Percentiles rank a stretch among this genome's conserved stretches.
These are phyloP conservation scores for Microctenopoma stevenorrisi DNA, from an alignment of 2,797 vertebrate genomes.

Conservation along the genomic window DNA sequence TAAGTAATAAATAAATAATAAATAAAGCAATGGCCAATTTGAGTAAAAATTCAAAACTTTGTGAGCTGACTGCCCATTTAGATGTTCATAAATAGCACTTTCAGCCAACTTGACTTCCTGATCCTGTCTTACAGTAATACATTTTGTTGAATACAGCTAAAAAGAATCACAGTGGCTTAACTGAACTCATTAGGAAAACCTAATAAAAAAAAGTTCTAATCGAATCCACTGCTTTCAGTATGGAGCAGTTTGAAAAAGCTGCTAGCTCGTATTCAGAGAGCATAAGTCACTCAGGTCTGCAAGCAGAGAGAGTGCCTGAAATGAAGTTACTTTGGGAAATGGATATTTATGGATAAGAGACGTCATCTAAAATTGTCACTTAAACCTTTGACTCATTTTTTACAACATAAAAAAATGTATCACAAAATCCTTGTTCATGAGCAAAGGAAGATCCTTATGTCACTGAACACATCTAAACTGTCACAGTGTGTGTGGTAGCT, in stretches of 20 bases:
- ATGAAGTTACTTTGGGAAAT: slow-evolving; percentile 78
- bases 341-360: slow-evolving; percentile 62
- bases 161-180: slow-evolving; percentile 70
- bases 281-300: slow-evolving; percentile 54
- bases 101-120: slow-evolving; percentile 62
- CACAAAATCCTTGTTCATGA: no score
- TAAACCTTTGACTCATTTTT: neutral
- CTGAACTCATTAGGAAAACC: slow-evolving; percentile 80
- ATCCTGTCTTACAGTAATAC: slow-evolving; percentile 59
- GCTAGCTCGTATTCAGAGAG: slow-evolving; percentile 74
- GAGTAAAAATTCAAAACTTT: neutral
- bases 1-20: neutral
- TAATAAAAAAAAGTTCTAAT: slow-evolving; percentile 82
- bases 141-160: slow-evolving; percentile 72
- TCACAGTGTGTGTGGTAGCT: no score
- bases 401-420: no score
- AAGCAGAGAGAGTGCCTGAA: slow-evolving; percentile 72
- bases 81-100: slow-evolving; percentile 50
- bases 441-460: neutral
- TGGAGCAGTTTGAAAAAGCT: slow-evolving; percentile 63
- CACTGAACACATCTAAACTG: neutral
- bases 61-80: neutral
- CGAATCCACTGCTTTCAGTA: slow-evolving; percentile 81
- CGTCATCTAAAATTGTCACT: slow-evolving; percentile 62
- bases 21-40: neutral